phyloP scores from a whole-genome alignment of 37 sponge, comb jelly and placozoan genomes.

The Chondrosia reniformis region DNA sequence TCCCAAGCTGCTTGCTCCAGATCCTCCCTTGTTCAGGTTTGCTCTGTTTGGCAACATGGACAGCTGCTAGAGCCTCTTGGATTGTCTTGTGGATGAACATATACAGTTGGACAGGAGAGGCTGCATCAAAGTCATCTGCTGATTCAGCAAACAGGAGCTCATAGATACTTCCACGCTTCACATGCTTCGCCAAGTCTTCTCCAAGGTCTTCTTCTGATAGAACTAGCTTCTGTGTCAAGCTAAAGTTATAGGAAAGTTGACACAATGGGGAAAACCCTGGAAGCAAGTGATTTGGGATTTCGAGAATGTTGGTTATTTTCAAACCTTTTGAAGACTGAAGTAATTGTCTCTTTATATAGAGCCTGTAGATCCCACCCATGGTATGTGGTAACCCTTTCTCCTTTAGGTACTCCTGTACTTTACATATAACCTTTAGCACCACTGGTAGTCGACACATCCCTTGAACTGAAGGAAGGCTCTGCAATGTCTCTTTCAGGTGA shows the following conservation, averaged over 20 bases:
- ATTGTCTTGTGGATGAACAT: constrained; percentile 9
- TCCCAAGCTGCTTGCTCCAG: not conserved
- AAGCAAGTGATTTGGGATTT: not conserved
- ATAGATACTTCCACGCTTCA: constrained; percentile 10
- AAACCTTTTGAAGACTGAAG: not conserved
- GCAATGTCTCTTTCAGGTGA: not conserved
- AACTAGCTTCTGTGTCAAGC: not conserved
- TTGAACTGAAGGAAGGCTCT: not conserved
- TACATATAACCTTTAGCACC: constrained; percentile 2
- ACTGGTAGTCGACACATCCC: constrained; percentile 2
- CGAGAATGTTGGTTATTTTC: not conserved
- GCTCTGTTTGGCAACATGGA: not conserved
- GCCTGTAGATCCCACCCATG: not conserved
- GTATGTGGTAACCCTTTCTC: not conserved
- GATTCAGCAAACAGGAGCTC: not conserved
- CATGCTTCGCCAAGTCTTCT: not conserved
- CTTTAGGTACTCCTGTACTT: not conserved
- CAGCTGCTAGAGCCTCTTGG: not conserved
- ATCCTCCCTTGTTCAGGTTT: not conserved
- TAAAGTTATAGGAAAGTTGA: not conserved
- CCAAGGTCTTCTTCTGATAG: not conserved
- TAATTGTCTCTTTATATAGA: not conserved
- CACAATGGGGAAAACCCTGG: not conserved
- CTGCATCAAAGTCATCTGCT: not conserved
- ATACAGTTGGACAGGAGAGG: not conserved